Percentiles rank a stretch among this genome's conserved stretches.
Evolutionary conservation across 2,797 vertebrate genomes (phyloP).

Genomic region (Hydrolagus colliei): DNA sequence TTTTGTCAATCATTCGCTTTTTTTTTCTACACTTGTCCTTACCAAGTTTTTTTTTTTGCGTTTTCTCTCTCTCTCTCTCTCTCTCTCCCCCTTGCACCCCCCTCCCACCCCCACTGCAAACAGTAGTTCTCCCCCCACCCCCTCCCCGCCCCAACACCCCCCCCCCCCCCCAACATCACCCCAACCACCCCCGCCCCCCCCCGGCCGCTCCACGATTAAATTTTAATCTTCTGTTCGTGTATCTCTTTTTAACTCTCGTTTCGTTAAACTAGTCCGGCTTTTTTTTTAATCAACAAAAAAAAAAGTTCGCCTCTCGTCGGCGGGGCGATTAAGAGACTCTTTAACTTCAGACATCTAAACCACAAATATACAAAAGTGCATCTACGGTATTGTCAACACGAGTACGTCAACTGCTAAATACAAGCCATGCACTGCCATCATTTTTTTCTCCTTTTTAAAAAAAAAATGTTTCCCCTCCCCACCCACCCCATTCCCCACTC

Average conservation of each 20-base stretch:
- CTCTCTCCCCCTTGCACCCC: conserved; percentile 40
- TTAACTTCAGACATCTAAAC: conserved; percentile 71
- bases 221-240: not conserved
- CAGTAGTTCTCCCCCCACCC: too few relatives aligned
- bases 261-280: conserved; percentile 39
- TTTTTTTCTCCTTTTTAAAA: conserved; percentile 39
- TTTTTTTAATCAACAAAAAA: conserved; percentile 55
- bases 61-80: conserved; percentile 47
- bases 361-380: conserved; percentile 86
- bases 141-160: too few relatives aligned
- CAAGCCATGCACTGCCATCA: conserved; percentile 86
- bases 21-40: conserved; percentile 73
- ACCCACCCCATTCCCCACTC: too few relatives aligned
- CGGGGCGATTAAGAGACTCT: conserved; percentile 70
- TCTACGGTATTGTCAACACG: conserved; percentile 84
- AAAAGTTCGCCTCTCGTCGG: conserved; percentile 56
- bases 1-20: conserved; percentile 65
- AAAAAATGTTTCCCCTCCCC: too few relatives aligned
- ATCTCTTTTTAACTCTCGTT: not conserved
- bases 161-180: too few relatives aligned
- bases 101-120: conserved; percentile 13
- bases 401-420: conserved; percentile 91
- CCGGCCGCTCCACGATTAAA: too few relatives aligned
- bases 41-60: conserved; percentile 46
- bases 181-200: too few relatives aligned